Conservation (phyloP, 2,888 invertebrate species). For the Sycophila texana region DNA sequence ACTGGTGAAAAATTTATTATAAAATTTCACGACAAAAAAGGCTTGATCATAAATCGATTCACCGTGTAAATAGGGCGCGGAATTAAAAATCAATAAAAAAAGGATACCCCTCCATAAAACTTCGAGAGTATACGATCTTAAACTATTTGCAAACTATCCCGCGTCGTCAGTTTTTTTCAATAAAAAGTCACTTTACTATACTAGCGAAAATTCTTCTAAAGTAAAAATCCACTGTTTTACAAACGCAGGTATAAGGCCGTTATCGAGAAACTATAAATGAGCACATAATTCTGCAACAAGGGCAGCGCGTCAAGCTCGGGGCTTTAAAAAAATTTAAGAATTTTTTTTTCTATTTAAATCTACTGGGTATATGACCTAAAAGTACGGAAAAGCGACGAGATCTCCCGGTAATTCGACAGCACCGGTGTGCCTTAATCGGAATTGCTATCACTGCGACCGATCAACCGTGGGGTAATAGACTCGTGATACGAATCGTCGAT, state of each 20-base stretch:
- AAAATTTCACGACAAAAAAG: too few species aligned
- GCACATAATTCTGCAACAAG: constrained; percentile 36
- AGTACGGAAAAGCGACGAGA: constrained; percentile 15
- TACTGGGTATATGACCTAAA: constrained; percentile 24
- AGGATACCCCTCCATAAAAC: too few species aligned
- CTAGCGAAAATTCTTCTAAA: background rate
- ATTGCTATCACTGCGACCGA: constrained; percentile 42
- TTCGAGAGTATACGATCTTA: background rate
- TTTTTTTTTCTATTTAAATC: constrained; percentile 38
- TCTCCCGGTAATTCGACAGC: constrained; percentile 30
- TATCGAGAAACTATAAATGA: constrained; percentile 50
- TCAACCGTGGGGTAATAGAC: constrained; percentile 58
- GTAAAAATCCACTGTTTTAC: background rate
- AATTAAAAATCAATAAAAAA: too few species aligned
- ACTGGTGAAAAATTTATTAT: too few species aligned
- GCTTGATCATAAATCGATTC: too few species aligned
- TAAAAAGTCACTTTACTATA: background rate
- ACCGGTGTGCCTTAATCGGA: constrained; percentile 37
- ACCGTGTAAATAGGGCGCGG: too few species aligned
- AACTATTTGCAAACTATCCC: background rate
- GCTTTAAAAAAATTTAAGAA: constrained; percentile 40
- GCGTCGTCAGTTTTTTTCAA: background rate
- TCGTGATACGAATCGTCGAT: constrained; percentile 63
- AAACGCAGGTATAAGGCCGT: background rate
- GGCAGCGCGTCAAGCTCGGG: background rate